Conservation (phyloP, 1,140 invertebrate genomes). For the Lasaia peninsularis region DNA sequence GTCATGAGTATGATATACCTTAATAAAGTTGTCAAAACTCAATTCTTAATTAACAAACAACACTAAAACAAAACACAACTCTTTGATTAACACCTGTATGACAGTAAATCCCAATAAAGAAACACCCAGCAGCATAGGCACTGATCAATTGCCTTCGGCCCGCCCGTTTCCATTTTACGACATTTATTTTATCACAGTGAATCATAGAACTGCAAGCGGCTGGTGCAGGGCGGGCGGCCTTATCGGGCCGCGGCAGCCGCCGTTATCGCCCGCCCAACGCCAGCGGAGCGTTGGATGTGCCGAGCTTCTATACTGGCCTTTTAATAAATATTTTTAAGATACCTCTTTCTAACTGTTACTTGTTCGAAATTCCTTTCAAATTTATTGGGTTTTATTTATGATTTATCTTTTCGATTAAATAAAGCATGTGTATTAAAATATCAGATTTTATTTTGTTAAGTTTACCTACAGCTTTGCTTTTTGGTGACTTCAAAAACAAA, state of each 20-base stretch:
- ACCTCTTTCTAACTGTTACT: conserved; percentile 16
- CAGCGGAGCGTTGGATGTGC: conserved; percentile 17
- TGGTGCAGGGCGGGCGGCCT: conserved; percentile 29
- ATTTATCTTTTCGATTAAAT: not conserved
- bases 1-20: no score
- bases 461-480: no score
- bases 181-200: conserved; percentile 42
- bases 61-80: not conserved
- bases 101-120: not conserved
- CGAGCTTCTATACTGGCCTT: conserved; percentile 13
- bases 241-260: conserved; percentile 40
- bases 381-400: conserved; percentile 8
- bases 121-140: conserved; percentile 20
- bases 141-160: conserved; percentile 39
- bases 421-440: not conserved
- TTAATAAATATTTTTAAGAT: conserved; percentile 21
- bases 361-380: conserved; percentile 16
- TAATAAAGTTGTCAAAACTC: no score
- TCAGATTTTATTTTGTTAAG: no score
- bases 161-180: conserved; percentile 41
- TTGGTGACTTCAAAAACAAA: no score
- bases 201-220: conserved; percentile 34
- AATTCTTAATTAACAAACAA: not conserved
- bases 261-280: conserved; percentile 32
- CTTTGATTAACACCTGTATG: not conserved